Percentiles rank a stretch among this genome's conserved stretches.
Evolutionary conservation across 2,888 invertebrate species (phyloP).

Genomic region (Pemphredon lugubris): DNA sequence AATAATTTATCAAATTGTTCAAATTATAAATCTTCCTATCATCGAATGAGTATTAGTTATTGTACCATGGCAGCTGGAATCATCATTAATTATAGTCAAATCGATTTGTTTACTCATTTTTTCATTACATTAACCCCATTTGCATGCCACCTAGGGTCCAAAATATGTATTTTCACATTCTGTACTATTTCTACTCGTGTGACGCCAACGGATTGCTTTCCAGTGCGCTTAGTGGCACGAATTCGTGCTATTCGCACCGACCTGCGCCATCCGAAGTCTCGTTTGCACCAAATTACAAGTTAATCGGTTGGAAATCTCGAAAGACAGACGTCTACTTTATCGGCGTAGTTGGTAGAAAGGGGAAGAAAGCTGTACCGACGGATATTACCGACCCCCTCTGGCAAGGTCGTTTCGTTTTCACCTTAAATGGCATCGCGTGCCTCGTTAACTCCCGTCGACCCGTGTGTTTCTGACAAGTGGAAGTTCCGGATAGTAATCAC

Average conservation of each 20-base stretch:
- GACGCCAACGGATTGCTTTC: conserved; percentile 24
- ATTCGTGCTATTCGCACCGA: conserved; percentile 51
- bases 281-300: conserved; percentile 53
- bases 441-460: background rate
- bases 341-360: conserved; percentile 14
- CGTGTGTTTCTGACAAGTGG: background rate
- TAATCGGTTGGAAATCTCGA: conserved; percentile 50
- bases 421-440: conserved; percentile 7
- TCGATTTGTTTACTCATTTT: background rate
- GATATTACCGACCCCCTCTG: conserved; percentile 7
- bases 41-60: too few species aligned
- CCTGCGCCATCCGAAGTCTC: conserved; percentile 34
- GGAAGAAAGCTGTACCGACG: conserved; percentile 33
- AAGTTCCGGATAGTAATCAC: conserved; percentile 6
- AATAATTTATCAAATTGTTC: too few species aligned
- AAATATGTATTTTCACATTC: too few species aligned
- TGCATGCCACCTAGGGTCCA: too few species aligned
- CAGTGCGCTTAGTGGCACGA: conserved; percentile 37
- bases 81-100: too few species aligned
- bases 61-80: too few species aligned
- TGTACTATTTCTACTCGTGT: too few species aligned
- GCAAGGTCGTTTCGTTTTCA: conserved; percentile 7
- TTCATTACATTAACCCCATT: background rate
- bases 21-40: too few species aligned
- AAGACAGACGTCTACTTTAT: conserved; percentile 37